Evolutionary conservation across 2,113 vertebrate species (phyloP).

Genomic region (Fulmarus glacialis): DNA sequence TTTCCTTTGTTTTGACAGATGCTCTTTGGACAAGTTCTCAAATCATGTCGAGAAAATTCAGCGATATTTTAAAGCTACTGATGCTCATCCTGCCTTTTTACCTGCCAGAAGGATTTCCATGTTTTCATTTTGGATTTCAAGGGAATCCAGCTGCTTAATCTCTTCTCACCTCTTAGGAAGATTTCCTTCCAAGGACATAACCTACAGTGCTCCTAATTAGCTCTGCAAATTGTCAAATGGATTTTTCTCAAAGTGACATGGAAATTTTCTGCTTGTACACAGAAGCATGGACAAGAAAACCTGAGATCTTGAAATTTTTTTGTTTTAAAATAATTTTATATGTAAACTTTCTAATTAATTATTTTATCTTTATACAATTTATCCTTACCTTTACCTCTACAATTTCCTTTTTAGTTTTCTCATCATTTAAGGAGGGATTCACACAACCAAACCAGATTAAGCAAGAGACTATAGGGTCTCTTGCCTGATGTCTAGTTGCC

Average conservation of each 20-base stretch:
- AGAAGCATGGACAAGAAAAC: background rate
- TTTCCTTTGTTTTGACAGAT: constrained; percentile 71
- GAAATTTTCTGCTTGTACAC: background rate
- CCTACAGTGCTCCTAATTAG: constrained; percentile 65
- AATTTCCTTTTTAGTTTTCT: background rate
- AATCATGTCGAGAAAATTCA: background rate
- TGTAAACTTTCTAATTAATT: background rate
- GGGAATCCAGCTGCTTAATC: constrained; percentile 69
- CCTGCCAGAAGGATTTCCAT: constrained; percentile 50
- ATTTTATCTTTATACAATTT: background rate
- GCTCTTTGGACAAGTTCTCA: constrained; percentile 9
- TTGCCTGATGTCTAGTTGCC: background rate
- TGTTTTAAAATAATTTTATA: background rate
- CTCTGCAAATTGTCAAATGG: constrained; percentile 58
- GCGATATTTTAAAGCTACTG: constrained; percentile 14
- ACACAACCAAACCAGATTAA: background rate
- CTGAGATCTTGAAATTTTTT: background rate
- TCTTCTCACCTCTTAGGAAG: constrained; percentile 71
- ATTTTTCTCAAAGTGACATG: constrained; percentile 10
- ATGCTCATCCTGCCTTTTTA: constrained; percentile 54
- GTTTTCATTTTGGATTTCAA: constrained; percentile 77
- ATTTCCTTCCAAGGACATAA: constrained; percentile 63
- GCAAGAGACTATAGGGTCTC: background rate
- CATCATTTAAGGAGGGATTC: background rate
- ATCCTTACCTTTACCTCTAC: background rate